Percentiles rank a stretch among this genome's conserved stretches.
Conservation (phyloP, 1,140 invertebrate genomes). For the Drosophila novamexicana region DNA sequence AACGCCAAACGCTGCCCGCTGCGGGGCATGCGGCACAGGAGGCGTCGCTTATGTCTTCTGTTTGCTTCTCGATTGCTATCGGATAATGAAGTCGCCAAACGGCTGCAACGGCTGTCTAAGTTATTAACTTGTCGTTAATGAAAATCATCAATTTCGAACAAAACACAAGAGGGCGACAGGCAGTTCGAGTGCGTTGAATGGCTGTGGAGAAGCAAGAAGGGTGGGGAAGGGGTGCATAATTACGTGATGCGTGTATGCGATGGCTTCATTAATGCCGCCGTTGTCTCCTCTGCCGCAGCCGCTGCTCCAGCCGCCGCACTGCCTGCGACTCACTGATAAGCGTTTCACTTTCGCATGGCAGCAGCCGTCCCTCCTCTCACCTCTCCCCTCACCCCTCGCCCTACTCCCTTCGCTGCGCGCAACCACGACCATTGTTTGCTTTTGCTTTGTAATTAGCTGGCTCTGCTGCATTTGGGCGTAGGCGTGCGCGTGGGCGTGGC, state of each 20-base stretch:
- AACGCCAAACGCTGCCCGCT: constrained; percentile 20
- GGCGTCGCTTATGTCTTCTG: constrained; percentile 21
- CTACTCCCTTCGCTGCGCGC: too few relatives aligned
- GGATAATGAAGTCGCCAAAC: constrained; percentile 59
- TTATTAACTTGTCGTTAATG: constrained; percentile 81
- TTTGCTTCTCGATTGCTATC: constrained; percentile 53
- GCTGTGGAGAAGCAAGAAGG: too few relatives aligned
- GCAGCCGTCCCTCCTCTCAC: background rate
- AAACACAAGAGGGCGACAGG: background rate
- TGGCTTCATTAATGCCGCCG: constrained; percentile 35
- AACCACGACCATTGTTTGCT: constrained; percentile 21
- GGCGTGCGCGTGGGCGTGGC: constrained; percentile 25
- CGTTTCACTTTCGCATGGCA: constrained; percentile 21
- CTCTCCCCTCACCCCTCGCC: too few relatives aligned
- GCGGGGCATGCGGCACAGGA: constrained; percentile 10
- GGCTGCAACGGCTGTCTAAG: constrained; percentile 45
- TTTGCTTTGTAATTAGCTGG: constrained; percentile 35
- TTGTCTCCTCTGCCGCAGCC: background rate
- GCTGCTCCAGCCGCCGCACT: background rate
- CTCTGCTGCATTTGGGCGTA: background rate
- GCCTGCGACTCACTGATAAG: constrained; percentile 36
- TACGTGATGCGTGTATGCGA: constrained; percentile 43
- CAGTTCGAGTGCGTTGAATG: too few relatives aligned
- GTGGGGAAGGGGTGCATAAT: constrained; percentile 46
- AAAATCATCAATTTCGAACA: constrained; percentile 73